Evolutionary conservation across 1,140 invertebrate genomes (phyloP).

Genomic region (Caenorhabditis latens): DNA sequence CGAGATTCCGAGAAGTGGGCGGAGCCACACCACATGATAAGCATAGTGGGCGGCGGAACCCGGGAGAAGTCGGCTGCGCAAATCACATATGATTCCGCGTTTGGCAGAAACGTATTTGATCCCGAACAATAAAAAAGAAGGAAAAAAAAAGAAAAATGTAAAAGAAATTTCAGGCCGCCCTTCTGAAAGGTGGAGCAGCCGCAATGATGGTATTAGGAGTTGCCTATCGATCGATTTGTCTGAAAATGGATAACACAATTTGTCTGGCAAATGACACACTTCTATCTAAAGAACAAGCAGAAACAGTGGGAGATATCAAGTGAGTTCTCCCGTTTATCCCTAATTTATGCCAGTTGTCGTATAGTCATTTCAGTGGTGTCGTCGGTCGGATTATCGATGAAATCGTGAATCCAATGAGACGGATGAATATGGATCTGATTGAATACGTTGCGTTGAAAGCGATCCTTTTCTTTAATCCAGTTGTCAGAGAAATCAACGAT

Average conservation of each 20-base stretch:
- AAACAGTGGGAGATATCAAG: constrained; percentile 67
- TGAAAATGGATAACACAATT: constrained; percentile 63
- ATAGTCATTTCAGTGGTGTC: constrained; percentile 60
- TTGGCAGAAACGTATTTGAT: no score
- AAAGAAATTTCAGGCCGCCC: constrained; percentile 63
- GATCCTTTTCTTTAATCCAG: constrained; percentile 69
- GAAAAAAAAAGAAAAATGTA: no score
- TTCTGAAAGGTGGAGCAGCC: constrained; percentile 65
- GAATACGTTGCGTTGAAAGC: constrained; percentile 68
- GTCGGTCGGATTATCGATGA: constrained; percentile 65
- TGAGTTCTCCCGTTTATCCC: constrained; percentile 36
- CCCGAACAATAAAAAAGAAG: no score
- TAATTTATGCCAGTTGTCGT: background rate
- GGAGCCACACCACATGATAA: no score
- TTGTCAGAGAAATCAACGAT: constrained; percentile 54
- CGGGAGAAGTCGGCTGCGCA: no score
- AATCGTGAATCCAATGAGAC: constrained; percentile 64
- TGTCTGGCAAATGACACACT: constrained; percentile 68
- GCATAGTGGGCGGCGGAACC: no score
- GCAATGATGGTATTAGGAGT: constrained; percentile 67
- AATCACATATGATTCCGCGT: no score
- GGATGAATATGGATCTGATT: constrained; percentile 57
- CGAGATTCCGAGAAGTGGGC: no score
- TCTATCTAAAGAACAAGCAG: constrained; percentile 63
- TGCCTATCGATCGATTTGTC: constrained; percentile 62